phyloP scores from a whole-genome alignment of 2,797 vertebrate species.

The Chiloscyllium punctatum region DNA sequence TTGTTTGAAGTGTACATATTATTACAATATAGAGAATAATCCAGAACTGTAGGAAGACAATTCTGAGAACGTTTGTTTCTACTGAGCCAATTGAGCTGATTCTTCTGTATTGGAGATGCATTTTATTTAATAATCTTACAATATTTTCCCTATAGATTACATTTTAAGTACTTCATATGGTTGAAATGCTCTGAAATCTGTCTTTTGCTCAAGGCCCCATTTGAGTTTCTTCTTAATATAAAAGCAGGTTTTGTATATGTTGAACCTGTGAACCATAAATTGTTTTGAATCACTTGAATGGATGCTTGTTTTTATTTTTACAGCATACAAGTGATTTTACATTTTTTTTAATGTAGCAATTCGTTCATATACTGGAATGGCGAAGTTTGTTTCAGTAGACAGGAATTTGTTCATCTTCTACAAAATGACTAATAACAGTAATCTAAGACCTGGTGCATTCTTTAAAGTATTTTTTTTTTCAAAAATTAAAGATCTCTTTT shows the following conservation, averaged over 20 bases:
- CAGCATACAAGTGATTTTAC: neutral
- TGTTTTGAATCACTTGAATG: neutral
- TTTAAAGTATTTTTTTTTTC: neutral
- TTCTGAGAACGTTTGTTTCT: neutral
- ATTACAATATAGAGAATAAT: no score
- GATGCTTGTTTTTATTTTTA: neutral
- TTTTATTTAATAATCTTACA: neutral
- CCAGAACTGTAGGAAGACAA: no score
- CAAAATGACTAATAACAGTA: no score
- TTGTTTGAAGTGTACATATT: no score
- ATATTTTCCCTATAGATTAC: neutral
- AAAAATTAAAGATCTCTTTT: neutral
- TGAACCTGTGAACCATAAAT: neutral
- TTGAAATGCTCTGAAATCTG: neutral
- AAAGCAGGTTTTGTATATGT: neutral
- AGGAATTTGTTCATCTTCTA: neutral
- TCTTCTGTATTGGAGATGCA: neutral
- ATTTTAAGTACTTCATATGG: neutral
- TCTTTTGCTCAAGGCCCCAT: neutral
- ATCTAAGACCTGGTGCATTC: neutral
- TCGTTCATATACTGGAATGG: neutral
- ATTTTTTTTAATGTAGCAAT: neutral
- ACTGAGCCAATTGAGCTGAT: neutral
- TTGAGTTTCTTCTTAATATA: neutral
- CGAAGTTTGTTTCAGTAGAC: neutral